Base-by-base conservation (phyloP, 2,888 invertebrate species). In the Hemicrepidius hirtus region DNA sequence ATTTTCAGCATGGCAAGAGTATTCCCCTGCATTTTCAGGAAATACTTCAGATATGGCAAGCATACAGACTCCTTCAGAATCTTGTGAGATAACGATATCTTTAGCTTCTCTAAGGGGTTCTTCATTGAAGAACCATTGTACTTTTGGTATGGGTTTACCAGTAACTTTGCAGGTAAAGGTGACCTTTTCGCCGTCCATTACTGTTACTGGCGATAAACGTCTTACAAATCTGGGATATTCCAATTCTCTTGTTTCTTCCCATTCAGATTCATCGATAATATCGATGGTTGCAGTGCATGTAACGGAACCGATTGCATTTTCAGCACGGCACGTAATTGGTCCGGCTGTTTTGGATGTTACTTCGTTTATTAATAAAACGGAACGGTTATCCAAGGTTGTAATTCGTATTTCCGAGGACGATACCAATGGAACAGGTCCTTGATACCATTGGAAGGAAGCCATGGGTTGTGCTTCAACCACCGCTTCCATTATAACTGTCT, bases 181-280 rank as follows among this genome's bases (percentile, higher is more conserved):
- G 71, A 95, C 94, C 76, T 93, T 92, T 82, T 98, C 96, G 64
- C 97, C 97, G 83, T 97, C 97, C 94, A 96, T 96, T 4, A 97
- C 93, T 70, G 92, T 91, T 7, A 92, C 87, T 3, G 95, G 92
- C 65, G 91, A 88, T 75, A 97, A 88, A 74, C 92, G 92, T 82
- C 91, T 90, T 20, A 92, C 87, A 83, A 98, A 95, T 78, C 90
- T 89, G 35, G 98, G 98, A 41, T 95, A 93, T 76, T 88, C 88
- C 50, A 91, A 86, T 84, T 91, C 91, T 59, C 87, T 87, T 0
- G 89, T 87, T 79, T 91, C 89, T 81, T 92, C 90, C 87, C 88
- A 88, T 67, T 84, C 84, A 24, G 87, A 84, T 76, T 89, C 88
- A 72, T 92, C 90, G 37, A 92, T 83, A 20, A 93, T 85, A 79